Evolutionary conservation across 1,140 invertebrate genomes (phyloP).

Genomic region (Drosophila kanapiae): DNA sequence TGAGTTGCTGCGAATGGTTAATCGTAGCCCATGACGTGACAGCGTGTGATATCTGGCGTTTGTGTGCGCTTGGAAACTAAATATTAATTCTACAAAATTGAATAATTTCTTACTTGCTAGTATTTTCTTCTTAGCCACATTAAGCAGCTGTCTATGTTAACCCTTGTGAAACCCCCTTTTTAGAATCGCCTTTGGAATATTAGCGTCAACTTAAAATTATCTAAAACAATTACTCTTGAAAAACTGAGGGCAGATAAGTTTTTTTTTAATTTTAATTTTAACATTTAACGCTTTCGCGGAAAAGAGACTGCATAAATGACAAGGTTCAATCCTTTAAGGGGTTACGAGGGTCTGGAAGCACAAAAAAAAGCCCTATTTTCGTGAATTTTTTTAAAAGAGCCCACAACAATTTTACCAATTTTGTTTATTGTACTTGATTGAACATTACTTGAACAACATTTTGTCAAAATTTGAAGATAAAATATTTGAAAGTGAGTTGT

Average conservation of each 20-base stretch:
- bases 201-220: neutral
- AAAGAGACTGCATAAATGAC: too few species aligned
- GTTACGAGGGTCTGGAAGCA: too few species aligned
- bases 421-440: too few species aligned
- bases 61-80: conserved; percentile 6
- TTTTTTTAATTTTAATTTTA: neutral
- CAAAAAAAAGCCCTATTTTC: too few species aligned
- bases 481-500: too few species aligned
- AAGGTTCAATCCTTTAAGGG: too few species aligned
- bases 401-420: too few species aligned
- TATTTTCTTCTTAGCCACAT: neutral
- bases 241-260: too few species aligned
- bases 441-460: too few species aligned
- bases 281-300: neutral
- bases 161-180: neutral
- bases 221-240: neutral
- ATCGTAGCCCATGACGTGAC: conserved; percentile 1
- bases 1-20: neutral
- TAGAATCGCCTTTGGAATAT: neutral
- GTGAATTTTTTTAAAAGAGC: too few species aligned
- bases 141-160: neutral
- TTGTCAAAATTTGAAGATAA: too few species aligned
- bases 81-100: neutral
- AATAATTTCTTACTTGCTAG: conserved; percentile 1
- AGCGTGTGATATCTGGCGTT: neutral